phyloP scores from a whole-genome alignment of 2,113 vertebrate genomes.

The Misgurnus anguillicaudatus region DNA sequence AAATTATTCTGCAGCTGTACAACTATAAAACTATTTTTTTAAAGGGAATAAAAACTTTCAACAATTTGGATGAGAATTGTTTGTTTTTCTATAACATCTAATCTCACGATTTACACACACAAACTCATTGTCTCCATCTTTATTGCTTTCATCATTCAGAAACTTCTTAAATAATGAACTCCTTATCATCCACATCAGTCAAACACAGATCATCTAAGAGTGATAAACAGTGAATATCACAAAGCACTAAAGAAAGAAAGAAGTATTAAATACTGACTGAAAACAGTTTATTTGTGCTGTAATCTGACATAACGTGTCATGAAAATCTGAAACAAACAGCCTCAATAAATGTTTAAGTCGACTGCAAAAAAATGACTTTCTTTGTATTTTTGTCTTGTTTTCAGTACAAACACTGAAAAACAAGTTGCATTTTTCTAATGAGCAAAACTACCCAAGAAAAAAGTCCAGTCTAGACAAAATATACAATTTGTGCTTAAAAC shows the following conservation, averaged over 20 bases:
- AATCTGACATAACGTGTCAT: too few relatives aligned
- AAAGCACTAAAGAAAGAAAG: constrained; percentile 16
- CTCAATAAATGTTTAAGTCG: too few relatives aligned
- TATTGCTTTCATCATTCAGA: constrained; percentile 19
- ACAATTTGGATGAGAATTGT: background rate
- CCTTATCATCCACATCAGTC: background rate
- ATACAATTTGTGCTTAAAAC: too few relatives aligned
- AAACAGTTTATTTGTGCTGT: background rate
- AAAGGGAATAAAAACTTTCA: background rate
- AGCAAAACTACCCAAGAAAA: too few relatives aligned
- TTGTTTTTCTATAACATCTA: too few relatives aligned
- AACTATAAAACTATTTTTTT: too few relatives aligned
- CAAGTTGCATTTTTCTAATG: too few relatives aligned
- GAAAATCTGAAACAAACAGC: background rate
- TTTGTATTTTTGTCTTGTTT: too few relatives aligned
- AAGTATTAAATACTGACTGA: constrained; percentile 7
- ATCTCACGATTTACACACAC: too few relatives aligned
- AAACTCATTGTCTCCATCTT: background rate
- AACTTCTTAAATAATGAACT: background rate
- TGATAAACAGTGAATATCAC: background rate
- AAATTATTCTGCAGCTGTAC: background rate
- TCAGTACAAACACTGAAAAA: too few relatives aligned
- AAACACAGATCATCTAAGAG: background rate
- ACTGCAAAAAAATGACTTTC: too few relatives aligned
- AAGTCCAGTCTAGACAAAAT: too few relatives aligned